These are phyloP conservation scores for Meleagris gallopavo DNA, from an alignment of 2,113 vertebrate genomes.

Conservation along the genomic window DNA sequence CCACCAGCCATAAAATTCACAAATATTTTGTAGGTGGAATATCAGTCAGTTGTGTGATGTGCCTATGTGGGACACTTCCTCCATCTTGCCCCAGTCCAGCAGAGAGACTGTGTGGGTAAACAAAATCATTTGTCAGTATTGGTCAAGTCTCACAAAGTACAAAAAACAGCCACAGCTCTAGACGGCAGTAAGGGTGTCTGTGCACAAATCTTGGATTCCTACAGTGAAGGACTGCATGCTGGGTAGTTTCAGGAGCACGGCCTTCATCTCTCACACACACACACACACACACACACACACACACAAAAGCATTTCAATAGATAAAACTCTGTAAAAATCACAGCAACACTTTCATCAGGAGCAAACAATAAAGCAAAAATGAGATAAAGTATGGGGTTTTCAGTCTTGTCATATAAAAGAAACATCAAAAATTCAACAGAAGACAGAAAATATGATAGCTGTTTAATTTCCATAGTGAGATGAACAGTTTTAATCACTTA, in stretches of 20 bases:
- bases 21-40: background rate
- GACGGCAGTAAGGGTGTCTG: background rate
- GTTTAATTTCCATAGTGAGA: constrained; percentile 51
- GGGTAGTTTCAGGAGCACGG: background rate
- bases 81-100: fast-evolving
- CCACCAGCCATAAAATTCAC: background rate
- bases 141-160: background rate
- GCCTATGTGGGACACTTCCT: background rate
- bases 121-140: background rate
- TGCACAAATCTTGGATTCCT: background rate
- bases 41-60: background rate
- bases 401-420: background rate
- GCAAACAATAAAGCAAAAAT: background rate
- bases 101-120: background rate
- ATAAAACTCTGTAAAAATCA: background rate
- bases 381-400: background rate
- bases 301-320: background rate
- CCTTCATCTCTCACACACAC: background rate
- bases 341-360: background rate
- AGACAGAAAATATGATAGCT: constrained; percentile 19
- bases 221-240: background rate
- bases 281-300: too few relatives aligned
- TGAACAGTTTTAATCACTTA: constrained; percentile 35
- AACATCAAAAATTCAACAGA: background rate
- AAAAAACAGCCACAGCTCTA: background rate